Evolutionary conservation across 2,113 vertebrate genomes (phyloP), one percentile per base, ranked within the genome.

Genomic region (Catharus minimus): DNA sequence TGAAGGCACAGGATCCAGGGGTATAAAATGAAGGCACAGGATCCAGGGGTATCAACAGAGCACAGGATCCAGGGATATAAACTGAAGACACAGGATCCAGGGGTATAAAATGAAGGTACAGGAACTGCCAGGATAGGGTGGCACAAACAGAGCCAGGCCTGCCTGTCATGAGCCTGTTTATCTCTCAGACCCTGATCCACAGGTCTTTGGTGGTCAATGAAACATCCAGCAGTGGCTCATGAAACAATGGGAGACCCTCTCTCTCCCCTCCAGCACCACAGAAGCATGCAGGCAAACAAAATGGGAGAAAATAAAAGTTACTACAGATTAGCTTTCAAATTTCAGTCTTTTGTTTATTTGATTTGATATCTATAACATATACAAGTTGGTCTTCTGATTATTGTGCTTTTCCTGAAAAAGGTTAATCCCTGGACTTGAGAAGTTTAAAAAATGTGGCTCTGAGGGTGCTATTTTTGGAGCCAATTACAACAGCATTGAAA

Each of bases 401-500:
- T 66, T 81, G 74, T 71, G 19, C 84, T 88, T 89, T 73, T 86
- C 39, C 83, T 44, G 56, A 60, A 76, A 80, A 80, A 85, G 74
- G 47, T 89, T 94, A 92, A 93, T 93, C 82, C 75, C 89, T 73
- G 58, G 84, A 89, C 21, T 95, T 82, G 66, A 82, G 66, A 87
- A 76, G 84, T 87, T 94, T 91, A 85, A 94, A 86, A 93, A 93
- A 95, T 82, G 78, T 93, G 75, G 67, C 78, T 96, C 78, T 92
- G 91, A 95, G 85, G 55, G 79, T 89, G 71, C 84, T 95, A 89
- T 92, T 95, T 95, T 93, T 93, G 91, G 91, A 93, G 74, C 92
- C 93, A 92, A 90, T 94, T 93, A 90, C 88, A 95, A 95, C 92
- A 95, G 77, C 90, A 93, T 18, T 74, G 80, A 95, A 91, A 92